Evolutionary conservation across 2,113 vertebrate genomes (phyloP), one percentile per base, ranked within the genome.

Genomic region (Crotalus horridus): DNA sequence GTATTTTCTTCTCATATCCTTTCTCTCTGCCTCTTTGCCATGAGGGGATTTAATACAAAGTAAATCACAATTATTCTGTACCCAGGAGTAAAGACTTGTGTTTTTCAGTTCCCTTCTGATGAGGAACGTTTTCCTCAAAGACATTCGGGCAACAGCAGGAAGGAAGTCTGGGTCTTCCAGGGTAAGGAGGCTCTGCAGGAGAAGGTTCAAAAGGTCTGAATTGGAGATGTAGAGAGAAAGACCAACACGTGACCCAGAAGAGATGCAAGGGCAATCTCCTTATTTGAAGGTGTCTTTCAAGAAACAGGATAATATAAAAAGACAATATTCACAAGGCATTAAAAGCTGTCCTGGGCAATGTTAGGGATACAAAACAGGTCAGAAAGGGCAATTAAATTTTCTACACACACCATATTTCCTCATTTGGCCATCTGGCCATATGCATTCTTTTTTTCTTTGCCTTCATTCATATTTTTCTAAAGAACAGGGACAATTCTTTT

Each of bases 101-200:
- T 88, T 91, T 94, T 88, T 46, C 94, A 12, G n/a, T 55, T 33
- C 94, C 94, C 23, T 12, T 91, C 94, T 58, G 85, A 17, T 4
- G 85, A 91, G 93, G 39, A 92, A 59, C 90, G 93, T 95, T 55
- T 69, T 88, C 69, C 93, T 88, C 93, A 23, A 24, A 94, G 92
- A 0, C 88, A 26, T 3, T n/a, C 46, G 7, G 15, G 0, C 1
- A 0, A 46, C 24, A 89, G 46, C 54, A 43, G 46, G 33, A 85
- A 56, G 20, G 1, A 93, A 85, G 92, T 43, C 88, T 0, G 1
- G 61, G 56, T 39, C 81, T 92, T 81, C 69, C 92, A 91, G 39
- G 69, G 3, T 12, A 2, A 2, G 9, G 81, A 8, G n/a, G 53
- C 91, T 46, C 91, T 92, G 64, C 61, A 59, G 0, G 0, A 10